Evolutionary conservation across 2,888 invertebrate species (phyloP).

Genomic region (Fragum fragum): DNA sequence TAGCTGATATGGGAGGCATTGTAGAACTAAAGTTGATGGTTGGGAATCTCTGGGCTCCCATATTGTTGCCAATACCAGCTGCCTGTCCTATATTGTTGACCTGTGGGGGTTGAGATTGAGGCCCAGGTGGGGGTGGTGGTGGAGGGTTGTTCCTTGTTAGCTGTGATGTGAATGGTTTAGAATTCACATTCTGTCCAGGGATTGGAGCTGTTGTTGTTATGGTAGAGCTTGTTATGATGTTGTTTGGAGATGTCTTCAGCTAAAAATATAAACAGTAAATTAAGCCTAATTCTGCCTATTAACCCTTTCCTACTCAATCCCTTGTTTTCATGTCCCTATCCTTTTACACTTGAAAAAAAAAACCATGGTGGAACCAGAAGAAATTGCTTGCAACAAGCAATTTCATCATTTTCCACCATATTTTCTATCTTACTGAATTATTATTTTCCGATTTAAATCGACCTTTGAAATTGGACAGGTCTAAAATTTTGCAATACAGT

Average conservation of each 20-base stretch:
- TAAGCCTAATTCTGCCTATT: too few relatives aligned
- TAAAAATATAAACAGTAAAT: conserved; percentile 46
- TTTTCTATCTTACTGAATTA: too few relatives aligned
- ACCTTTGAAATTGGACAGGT: too few relatives aligned
- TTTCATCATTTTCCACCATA: too few relatives aligned
- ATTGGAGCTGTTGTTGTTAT: conserved; percentile 54
- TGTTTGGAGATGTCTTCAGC: conserved; percentile 78
- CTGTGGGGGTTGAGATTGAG: neutral
- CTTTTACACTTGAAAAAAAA: too few relatives aligned
- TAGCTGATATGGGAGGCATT: conserved; percentile 50
- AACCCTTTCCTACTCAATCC: too few relatives aligned
- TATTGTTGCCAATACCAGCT: conserved; percentile 24
- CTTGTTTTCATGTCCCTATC: too few relatives aligned
- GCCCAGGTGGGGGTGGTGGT: conserved; percentile 34
- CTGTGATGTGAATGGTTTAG: conserved; percentile 74
- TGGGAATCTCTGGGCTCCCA: conserved; percentile 61
- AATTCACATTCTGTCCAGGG: conserved; percentile 71
- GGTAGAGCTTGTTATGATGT: neutral
- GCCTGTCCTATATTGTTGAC: conserved; percentile 21
- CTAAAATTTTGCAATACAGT: too few relatives aligned
- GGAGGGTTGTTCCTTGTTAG: conserved; percentile 67
- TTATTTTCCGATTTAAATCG: too few relatives aligned
- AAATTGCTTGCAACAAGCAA: too few relatives aligned
- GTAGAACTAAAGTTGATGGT: conserved; percentile 52
- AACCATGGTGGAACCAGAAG: too few relatives aligned